These are phyloP conservation scores for Microtus oregoni DNA, from an alignment of 2,113 vertebrate genomes.

Conservation along the genomic window DNA sequence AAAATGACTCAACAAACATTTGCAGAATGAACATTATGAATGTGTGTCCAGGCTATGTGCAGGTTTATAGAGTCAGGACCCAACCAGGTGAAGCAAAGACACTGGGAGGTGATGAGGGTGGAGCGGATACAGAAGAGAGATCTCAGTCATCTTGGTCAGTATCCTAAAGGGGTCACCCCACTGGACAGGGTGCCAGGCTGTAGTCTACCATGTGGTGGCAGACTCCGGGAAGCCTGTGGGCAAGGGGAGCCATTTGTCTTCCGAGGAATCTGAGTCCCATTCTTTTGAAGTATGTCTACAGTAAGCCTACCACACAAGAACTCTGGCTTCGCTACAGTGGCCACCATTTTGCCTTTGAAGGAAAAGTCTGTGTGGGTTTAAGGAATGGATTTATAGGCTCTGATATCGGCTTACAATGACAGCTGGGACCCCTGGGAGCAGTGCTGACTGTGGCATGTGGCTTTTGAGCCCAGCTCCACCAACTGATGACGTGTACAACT, in stretches of 20 bases:
- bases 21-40: background rate
- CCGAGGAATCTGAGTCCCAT: background rate
- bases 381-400: background rate
- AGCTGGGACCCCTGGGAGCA: background rate
- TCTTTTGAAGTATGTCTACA: background rate
- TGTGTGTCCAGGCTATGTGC: background rate
- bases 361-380: background rate
- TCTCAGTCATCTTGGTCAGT: background rate
- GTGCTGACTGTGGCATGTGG: background rate
- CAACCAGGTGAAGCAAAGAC: background rate
- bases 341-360: background rate
- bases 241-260: background rate
- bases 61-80: background rate
- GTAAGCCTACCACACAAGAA: background rate
- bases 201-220: background rate
- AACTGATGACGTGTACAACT: background rate
- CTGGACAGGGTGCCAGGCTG: background rate
- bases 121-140: background rate
- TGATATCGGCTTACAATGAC: background rate
- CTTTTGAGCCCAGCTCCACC: background rate
- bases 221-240: rapidly evolving
- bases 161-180: background rate
- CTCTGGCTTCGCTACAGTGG: background rate
- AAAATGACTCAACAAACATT: background rate
- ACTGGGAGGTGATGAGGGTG: too few relatives aligned